phyloP scores from a whole-genome alignment of 2,797 vertebrate species.

The Neoniphon sammara region DNA sequence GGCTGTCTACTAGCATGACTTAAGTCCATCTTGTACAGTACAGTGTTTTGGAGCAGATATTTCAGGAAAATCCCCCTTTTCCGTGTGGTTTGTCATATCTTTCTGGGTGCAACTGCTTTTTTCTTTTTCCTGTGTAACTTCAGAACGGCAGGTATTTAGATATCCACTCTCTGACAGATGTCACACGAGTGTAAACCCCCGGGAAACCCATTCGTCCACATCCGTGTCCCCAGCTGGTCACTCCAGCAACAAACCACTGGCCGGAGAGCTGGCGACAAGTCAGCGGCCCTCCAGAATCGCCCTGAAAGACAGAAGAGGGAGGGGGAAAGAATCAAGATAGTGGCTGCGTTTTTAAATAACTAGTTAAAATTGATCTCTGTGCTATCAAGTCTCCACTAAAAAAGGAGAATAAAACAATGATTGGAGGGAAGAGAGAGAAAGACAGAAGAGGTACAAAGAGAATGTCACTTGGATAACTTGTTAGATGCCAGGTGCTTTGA shows the following conservation, averaged over 20 bases:
- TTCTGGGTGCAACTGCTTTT: not conserved
- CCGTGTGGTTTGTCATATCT: constrained; percentile 10
- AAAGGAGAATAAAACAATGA: not conserved
- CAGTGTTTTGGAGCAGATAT: constrained; percentile 23
- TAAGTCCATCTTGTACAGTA: constrained; percentile 62
- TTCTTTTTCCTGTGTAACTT: constrained; percentile 25
- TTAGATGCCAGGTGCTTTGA: constrained; percentile 71
- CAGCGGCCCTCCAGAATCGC: constrained; percentile 94
- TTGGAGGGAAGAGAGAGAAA: constrained; percentile 29
- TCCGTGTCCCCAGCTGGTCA: constrained; percentile 97
- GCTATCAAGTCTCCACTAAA: not conserved
- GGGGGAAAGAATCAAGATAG: not conserved
- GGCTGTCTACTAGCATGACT: constrained; percentile 50
- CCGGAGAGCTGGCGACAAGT: constrained; percentile 88
- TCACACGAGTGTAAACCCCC: constrained; percentile 92
- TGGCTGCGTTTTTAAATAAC: not conserved
- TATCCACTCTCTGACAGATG: constrained; percentile 90
- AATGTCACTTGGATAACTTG: constrained; percentile 68
- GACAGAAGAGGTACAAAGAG: constrained; percentile 46
- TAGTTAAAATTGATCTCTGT: not conserved
- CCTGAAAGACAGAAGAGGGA: constrained; percentile 77
- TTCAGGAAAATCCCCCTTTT: constrained; percentile 21
- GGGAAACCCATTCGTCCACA: constrained; percentile 91
- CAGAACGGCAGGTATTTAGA: constrained; percentile 83
- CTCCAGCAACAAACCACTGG: constrained; percentile 94